A percentile compares a stretch with the other conserved stretches of the same genome.
These are phyloP conservation scores for Amitus sp. DNA, from an alignment of 2,888 invertebrate genomes.

Conservation along the genomic window DNA sequence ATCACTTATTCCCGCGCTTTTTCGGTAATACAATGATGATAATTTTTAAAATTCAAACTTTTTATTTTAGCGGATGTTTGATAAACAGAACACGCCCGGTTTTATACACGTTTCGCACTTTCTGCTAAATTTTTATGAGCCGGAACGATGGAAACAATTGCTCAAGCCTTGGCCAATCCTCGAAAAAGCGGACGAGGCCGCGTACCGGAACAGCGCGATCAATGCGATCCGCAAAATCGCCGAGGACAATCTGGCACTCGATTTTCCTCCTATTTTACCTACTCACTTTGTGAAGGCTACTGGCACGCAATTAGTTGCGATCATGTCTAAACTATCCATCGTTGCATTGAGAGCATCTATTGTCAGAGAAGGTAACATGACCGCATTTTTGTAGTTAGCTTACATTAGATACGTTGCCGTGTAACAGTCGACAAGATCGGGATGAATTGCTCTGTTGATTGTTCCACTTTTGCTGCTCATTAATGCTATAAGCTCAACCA, in stretches of 20 bases:
- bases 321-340: constrained; percentile 59
- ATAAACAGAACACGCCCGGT: constrained; percentile 59
- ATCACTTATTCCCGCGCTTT: background rate
- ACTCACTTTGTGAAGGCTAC: constrained; percentile 57
- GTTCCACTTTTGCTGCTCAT: constrained; percentile 5
- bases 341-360: constrained; percentile 51
- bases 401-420: no score
- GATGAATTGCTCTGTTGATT: no score
- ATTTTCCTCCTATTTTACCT: constrained; percentile 54
- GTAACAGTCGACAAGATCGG: no score
- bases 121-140: constrained; percentile 54
- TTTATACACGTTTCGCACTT: constrained; percentile 57
- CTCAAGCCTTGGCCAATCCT: constrained; percentile 56
- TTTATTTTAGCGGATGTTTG: constrained; percentile 58
- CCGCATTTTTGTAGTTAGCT: no score
- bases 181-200: constrained; percentile 56
- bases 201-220: constrained; percentile 55
- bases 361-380: constrained; percentile 48
- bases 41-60: no score
- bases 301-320: constrained; percentile 55
- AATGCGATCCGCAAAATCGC: constrained; percentile 51
- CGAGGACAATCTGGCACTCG: constrained; percentile 54
- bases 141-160: constrained; percentile 49
- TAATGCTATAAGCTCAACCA: no score
- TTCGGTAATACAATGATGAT: background rate